Base-by-base conservation (phyloP, 2,113 vertebrate genomes). In the Urocitellus parryii region DNA sequence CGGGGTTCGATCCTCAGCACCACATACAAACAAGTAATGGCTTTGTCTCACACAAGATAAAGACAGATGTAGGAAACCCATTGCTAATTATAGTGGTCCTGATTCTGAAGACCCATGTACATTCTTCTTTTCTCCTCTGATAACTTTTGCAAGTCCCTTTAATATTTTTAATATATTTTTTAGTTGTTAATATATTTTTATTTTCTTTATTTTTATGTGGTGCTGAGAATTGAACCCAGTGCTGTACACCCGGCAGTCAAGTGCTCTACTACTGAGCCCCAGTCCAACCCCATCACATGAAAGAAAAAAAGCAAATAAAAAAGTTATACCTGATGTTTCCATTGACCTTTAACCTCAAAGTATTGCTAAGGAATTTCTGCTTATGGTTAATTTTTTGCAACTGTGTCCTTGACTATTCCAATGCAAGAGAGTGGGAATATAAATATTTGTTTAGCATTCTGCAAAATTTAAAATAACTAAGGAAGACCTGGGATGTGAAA, bases 381-480 rank as follows among this genome's bases (percentile, higher is more conserved):
- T 51, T 68, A 82, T 20, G 13, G 9, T 22, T 91, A 22, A 53
- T 51, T n/a, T 70, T 88, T 88, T 24, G 89, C 51, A 88, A 88
- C 12, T 22, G 14, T 2, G 10, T 27, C 8, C 5, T 77, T 81
- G 34, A 73, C 18, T 48, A n/a, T 0, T 0, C 4, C 6, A 72
- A 9, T 56, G 11, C 5, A 85, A 63, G 8, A 67, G 18, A 58
- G 51, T 48, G 17, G 8, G 29, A 13, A n/a, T 6, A 18, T 56
- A 56, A 88, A 77, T 42, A 53, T 34, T 63, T 63, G 8, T 27
- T 94, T 72, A 80, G 0, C 0, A 22, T 56, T 82, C 70, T 65
- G 16, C 11, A 58, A 34, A 1, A 58, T 39, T 76, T 48, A 58
- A 51, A 39, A 73, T 45, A 80, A 48, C 9, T 58, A 25, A 27